Base-by-base conservation (phyloP, 2,797 vertebrate genomes). In the Coreius guichenoti region DNA sequence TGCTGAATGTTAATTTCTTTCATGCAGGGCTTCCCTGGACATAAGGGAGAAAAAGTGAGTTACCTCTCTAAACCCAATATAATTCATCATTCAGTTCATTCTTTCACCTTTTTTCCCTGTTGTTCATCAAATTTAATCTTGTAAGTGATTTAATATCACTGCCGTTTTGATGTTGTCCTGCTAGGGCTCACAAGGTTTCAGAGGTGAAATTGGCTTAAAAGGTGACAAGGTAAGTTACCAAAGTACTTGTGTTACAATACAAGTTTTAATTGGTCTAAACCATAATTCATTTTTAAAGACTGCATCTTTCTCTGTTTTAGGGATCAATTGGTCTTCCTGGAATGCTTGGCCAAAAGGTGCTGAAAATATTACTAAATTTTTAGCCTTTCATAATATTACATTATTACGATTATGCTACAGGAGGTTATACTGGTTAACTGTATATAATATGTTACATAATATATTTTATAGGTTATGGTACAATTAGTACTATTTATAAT, bases 271-370 rank as follows among this genome's bases (percentile, higher is more conserved):
- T 31, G 7, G 29, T 65, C 45, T 51, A 14, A 81, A 31, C 16
- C 63, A 29, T 63, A 26, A 26, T 78, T 9, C 1, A 29, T 73
- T 58, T 45, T 4, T 82, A 70, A 63, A 80, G 13, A 26, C 29
- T 36, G 8, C 21, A 61, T 26, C 78, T 7, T 65, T 78, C 14
- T 91, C 91, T 91, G 86, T 94, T 93, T 21, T 91, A 99, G 98
- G 98, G 98, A 78, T 94, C 92, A 83, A 97, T 96, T 90, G 98
- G 98, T 79, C 96, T 98, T 87, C 96, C 98, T 86, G 98, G 98
- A 92, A 99, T 99, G 97, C 94, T 99, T 88, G 98, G 98, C 87
- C 97, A 99, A 91, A 99, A 99, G 93, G 98, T 98, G 90, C 95
- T 96, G 16, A 75, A 82, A 83, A 69, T 72, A 70, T 67, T 81